Conservation (phyloP, 2,113 vertebrate species). For the Danio rerio region DNA sequence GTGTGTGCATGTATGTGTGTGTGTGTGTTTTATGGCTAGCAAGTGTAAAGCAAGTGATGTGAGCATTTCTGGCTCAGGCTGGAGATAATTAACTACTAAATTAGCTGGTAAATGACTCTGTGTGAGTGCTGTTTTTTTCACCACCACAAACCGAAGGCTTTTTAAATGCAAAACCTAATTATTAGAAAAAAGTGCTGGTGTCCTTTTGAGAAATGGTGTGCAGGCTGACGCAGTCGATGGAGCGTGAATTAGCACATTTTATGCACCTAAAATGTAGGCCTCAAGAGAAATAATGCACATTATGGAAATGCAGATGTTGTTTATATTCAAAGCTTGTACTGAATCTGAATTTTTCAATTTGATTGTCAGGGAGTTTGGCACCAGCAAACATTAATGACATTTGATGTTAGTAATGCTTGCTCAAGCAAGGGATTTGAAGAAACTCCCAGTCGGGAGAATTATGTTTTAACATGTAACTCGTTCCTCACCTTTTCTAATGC, state of each 20-base stretch:
- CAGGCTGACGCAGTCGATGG: neutral
- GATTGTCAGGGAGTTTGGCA: neutral
- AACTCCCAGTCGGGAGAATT: slow-evolving; percentile 7
- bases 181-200: slow-evolving; percentile 11
- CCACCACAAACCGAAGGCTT: neutral
- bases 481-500: slow-evolving; percentile 6
- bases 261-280: neutral
- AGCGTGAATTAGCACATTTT: neutral
- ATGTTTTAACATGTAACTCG: slow-evolving; percentile 3
- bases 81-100: slow-evolving; percentile 20
- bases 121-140: neutral
- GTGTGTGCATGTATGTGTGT: too few species aligned
- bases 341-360: slow-evolving; percentile 3
- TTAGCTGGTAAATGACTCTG: slow-evolving; percentile 7
- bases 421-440: neutral
- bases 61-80: neutral
- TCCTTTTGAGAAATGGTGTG: neutral
- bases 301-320: slow-evolving; percentile 1
- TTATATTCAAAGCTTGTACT: neutral
- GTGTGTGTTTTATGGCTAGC: neutral
- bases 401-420: neutral
- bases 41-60: slow-evolving; percentile 6
- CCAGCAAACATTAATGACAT: neutral
- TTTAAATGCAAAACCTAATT: slow-evolving; percentile 1
- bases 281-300: neutral